Conservation (phyloP, 2,888 invertebrate species). For the Parascotia fuliginaria region DNA sequence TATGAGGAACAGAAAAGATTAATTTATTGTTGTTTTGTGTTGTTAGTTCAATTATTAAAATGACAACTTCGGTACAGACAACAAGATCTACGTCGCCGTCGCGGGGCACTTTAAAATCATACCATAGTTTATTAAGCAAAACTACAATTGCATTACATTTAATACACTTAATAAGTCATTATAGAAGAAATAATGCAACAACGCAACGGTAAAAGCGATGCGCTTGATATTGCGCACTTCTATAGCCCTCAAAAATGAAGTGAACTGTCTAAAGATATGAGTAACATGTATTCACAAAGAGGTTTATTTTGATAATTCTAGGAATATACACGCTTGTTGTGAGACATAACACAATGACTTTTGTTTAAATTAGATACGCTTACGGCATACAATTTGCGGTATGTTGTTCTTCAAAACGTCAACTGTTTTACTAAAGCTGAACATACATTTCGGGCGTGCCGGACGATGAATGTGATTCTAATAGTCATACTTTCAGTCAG, state of each 20-base stretch:
- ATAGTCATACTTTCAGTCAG: no score
- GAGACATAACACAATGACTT: conserved; percentile 32
- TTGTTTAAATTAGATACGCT: conserved; percentile 21
- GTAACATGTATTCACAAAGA: conserved; percentile 40
- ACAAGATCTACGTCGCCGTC: no score
- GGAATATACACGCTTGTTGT: conserved; percentile 23
- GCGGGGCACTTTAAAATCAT: no score
- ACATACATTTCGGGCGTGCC: background rate
- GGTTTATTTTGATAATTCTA: conserved; percentile 40
- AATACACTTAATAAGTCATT: conserved; percentile 19
- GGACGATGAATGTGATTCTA: no score
- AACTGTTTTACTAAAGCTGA: background rate
- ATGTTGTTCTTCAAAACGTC: background rate
- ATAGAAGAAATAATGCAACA: conserved; percentile 26
- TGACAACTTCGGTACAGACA: no score
- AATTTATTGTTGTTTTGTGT: no score
- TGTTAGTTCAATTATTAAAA: no score
- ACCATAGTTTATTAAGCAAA: no score
- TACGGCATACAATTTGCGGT: conserved; percentile 17
- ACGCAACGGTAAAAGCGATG: conserved; percentile 9
- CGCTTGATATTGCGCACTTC: conserved; percentile 35
- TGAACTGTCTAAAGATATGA: conserved; percentile 42
- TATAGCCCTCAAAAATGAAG: conserved; percentile 39
- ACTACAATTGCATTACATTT: background rate
- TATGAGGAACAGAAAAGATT: no score